A percentile compares a stretch with the other conserved stretches of the same genome.
phyloP scores from a whole-genome alignment of 2,113 vertebrate species.

The Leptodactylus fuscus region DNA sequence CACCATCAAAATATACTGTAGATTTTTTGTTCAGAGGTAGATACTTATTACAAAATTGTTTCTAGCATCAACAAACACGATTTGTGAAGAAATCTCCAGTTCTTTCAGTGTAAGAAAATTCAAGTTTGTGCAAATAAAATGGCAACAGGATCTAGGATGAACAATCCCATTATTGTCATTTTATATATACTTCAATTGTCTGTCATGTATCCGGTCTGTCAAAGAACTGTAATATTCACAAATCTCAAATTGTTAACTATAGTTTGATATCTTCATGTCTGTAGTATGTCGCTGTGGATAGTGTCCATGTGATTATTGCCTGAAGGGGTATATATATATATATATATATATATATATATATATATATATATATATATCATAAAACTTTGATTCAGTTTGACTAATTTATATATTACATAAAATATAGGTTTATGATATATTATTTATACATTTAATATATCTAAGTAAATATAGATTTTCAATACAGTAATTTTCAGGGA shows the following conservation, averaged over 20 bases:
- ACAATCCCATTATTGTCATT: neutral
- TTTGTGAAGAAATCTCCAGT: constrained; percentile 6
- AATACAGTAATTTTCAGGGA: no score
- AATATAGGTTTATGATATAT: no score
- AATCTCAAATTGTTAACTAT: neutral
- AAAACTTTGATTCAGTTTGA: no score
- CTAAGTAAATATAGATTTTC: no score
- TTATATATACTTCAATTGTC: no score
- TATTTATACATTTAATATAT: no score
- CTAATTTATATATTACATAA: no score
- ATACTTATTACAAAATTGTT: neutral
- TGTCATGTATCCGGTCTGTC: neutral
- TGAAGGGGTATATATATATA: neutral
- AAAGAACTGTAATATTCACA: constrained; percentile 27
- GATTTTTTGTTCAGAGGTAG: neutral
- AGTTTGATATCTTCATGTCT: neutral
- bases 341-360: neutral
- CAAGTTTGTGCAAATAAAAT: neutral
- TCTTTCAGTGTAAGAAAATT: constrained; percentile 7
- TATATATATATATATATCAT: no score
- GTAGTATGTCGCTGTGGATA: neutral
- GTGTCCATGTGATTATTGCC: no score
- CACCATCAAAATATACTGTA: constrained; percentile 2
- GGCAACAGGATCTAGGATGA: neutral
- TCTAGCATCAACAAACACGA: neutral